These are phyloP conservation scores for Podotricha telesiphe DNA, from an alignment of 2,888 invertebrate genomes.

Conservation along the genomic window DNA sequence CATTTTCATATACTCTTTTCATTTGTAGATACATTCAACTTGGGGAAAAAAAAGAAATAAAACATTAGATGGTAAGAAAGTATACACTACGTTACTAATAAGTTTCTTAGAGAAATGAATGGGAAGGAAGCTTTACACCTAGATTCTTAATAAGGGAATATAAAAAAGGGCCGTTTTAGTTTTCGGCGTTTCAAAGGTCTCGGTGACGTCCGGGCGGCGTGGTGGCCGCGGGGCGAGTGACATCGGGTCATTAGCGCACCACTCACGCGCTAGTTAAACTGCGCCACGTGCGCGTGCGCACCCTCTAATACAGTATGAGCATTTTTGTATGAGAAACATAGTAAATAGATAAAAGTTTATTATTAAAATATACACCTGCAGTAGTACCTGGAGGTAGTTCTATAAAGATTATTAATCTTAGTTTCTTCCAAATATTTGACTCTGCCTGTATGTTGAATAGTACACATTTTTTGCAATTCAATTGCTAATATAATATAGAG, in stretches of 20 bases:
- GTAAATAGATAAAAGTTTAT: background rate
- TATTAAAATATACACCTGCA: no score
- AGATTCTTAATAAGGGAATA: constrained; percentile 42
- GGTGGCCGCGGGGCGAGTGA: constrained; percentile 54
- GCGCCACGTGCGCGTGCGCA: constrained; percentile 73
- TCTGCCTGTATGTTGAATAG: no score
- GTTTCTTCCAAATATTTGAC: no score
- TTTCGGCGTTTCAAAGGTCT: constrained; percentile 45
- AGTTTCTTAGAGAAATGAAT: constrained; percentile 28
- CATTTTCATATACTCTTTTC: no score
- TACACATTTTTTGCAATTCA: no score
- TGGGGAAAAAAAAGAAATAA: background rate
- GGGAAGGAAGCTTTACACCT: constrained; percentile 33
- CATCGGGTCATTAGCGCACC: constrained; percentile 72
- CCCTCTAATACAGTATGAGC: constrained; percentile 64
- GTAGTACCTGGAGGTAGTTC: no score
- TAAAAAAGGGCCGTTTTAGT: constrained; percentile 38
- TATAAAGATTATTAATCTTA: no score
- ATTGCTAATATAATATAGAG: no score
- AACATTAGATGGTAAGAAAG: background rate
- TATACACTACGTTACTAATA: background rate
- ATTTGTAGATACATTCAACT: background rate
- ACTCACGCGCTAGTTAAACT: constrained; percentile 77
- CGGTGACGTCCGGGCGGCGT: constrained; percentile 49
- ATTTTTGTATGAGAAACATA: constrained; percentile 34